A percentile compares a stretch with the other conserved stretches of the same genome.
These are phyloP conservation scores for Exocentrus adspersus DNA, from an alignment of 2,888 invertebrate genomes.

Conservation along the genomic window DNA sequence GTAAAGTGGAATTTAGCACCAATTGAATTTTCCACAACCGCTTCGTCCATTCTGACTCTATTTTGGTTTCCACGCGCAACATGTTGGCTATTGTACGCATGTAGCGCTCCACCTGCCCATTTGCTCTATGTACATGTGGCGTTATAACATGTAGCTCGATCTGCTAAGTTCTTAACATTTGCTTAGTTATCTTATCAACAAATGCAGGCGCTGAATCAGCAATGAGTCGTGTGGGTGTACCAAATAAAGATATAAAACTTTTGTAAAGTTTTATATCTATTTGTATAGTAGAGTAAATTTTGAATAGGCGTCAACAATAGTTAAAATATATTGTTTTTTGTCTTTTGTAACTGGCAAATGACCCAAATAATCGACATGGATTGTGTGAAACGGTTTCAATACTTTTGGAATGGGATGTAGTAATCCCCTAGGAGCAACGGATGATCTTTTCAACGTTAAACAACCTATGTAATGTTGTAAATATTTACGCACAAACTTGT, in stretches of 20 bases:
- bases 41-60: slow-evolving; percentile 17
- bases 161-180: slow-evolving; percentile 14
- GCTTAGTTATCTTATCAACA: background rate
- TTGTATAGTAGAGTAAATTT: slow-evolving; percentile 6
- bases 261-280: background rate
- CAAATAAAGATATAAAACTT: background rate
- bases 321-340: background rate
- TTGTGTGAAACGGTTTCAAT: slow-evolving; percentile 54
- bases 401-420: slow-evolving; percentile 55
- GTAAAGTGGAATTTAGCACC: slow-evolving; percentile 12
- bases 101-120: slow-evolving; percentile 9
- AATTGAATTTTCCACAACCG: slow-evolving; percentile 18
- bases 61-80: slow-evolving; percentile 7
- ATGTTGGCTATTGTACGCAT: slow-evolving; percentile 10
- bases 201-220: slow-evolving; percentile 1
- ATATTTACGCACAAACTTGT: slow-evolving; percentile 37
- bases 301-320: slow-evolving; percentile 2
- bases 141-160: slow-evolving; percentile 15
- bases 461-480: slow-evolving; percentile 33
- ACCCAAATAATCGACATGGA: slow-evolving; percentile 58
- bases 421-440: slow-evolving; percentile 2
- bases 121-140: slow-evolving; percentile 9
- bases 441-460: slow-evolving; percentile 3
- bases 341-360: slow-evolving; percentile 42
- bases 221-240: background rate